Conservation (phyloP, 2,113 vertebrate species). For the Corynorhinus townsendii region DNA sequence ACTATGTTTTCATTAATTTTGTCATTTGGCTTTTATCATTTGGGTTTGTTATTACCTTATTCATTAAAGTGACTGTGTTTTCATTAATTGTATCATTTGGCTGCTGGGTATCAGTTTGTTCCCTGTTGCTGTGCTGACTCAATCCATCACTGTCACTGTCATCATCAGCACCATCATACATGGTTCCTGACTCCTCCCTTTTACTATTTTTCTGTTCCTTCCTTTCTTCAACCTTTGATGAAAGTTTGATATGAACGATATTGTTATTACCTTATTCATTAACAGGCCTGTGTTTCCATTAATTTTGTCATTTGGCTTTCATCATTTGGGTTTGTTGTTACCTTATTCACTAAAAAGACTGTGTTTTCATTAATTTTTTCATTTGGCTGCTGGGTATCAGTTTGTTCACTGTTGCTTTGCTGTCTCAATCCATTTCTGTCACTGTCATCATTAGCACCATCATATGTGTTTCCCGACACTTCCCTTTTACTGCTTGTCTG, state of each 20-base stretch:
- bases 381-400: neutral
- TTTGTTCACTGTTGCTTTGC: no score
- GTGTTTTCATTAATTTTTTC: neutral
- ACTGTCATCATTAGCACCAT: no score
- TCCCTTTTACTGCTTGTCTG: no score
- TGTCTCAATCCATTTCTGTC: no score
- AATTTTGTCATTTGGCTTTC: neutral
- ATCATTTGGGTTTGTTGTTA: neutral
- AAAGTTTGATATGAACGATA: slow-evolving; percentile 28
- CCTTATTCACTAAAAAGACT: neutral
- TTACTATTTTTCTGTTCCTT: slow-evolving; percentile 46
- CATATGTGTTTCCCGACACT: no score
- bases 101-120: neutral
- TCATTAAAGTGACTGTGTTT: neutral
- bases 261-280: slow-evolving; percentile 22
- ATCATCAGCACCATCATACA: neutral
- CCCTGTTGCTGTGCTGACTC: neutral
- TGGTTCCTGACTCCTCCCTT: neutral
- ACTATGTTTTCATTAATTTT: neutral
- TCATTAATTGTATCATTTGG: neutral
- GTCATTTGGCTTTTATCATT: neutral
- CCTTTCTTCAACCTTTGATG: slow-evolving; percentile 80
- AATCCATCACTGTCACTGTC: no score
- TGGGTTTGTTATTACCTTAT: neutral
- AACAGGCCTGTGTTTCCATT: neutral